Conservation (phyloP, 2,797 vertebrate species). For the Numenius phaeopus region DNA sequence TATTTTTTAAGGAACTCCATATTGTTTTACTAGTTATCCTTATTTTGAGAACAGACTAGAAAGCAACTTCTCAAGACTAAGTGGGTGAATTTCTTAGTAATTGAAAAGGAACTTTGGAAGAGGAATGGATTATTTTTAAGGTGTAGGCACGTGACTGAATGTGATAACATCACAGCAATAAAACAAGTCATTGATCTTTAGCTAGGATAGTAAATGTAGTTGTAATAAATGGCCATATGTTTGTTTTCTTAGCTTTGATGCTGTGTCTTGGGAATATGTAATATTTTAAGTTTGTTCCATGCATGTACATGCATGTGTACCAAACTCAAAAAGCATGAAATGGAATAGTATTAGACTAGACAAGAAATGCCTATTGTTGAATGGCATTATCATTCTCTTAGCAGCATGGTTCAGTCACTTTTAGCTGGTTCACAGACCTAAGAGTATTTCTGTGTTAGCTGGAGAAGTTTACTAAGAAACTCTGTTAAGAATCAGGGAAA, state of each 20-base stretch:
- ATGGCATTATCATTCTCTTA: neutral
- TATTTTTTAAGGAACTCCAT: neutral
- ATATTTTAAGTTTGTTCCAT: neutral
- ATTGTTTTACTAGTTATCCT: neutral
- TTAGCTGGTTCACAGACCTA: neutral
- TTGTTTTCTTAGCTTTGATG: neutral
- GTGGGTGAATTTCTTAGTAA: neutral
- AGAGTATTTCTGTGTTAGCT: neutral
- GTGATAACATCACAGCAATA: neutral
- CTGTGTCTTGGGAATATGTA: neutral
- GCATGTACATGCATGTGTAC: neutral
- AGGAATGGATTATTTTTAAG: neutral
- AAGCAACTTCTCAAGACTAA: neutral
- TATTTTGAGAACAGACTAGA: neutral
- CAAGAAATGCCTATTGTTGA: neutral
- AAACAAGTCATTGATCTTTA: neutral
- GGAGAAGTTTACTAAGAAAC: neutral
- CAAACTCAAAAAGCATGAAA: conserved; percentile 7
- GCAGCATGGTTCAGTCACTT: neutral
- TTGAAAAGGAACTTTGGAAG: neutral
- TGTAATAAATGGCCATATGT: neutral
- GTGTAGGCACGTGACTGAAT: neutral
- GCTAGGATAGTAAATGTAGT: neutral
- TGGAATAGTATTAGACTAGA: neutral
- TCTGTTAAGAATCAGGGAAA: neutral